Evolutionary conservation across 2,797 vertebrate species (phyloP).

Genomic region (Melanogrammus aeglefinus): DNA sequence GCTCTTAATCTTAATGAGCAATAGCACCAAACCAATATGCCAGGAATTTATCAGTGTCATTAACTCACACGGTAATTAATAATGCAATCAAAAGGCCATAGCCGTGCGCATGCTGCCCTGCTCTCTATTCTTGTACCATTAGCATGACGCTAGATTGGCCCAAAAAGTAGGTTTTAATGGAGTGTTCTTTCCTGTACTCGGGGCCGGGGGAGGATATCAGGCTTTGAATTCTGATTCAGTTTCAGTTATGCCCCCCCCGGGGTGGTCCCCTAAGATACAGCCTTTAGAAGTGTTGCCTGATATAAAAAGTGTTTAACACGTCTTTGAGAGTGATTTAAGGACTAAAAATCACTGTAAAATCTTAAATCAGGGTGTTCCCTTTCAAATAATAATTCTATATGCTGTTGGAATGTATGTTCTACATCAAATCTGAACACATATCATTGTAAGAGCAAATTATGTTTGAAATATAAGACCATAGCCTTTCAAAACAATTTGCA

Average conservation of each 20-base stretch:
- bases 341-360: too few species aligned
- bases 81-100: slow-evolving; percentile 29
- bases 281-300: neutral
- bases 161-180: neutral
- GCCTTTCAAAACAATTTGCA: too few species aligned
- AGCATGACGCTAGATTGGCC: neutral
- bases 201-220: neutral
- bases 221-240: neutral
- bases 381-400: too few species aligned
- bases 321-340: too few species aligned
- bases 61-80: slow-evolving; percentile 20
- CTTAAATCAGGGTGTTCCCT: too few species aligned
- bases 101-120: slow-evolving; percentile 8
- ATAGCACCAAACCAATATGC: slow-evolving; percentile 38
- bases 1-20: slow-evolving; percentile 29
- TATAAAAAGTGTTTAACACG: neutral
- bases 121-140: neutral
- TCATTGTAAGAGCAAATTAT: too few species aligned
- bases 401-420: too few species aligned
- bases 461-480: too few species aligned
- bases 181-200: neutral
- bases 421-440: too few species aligned
- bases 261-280: neutral
- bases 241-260: neutral
- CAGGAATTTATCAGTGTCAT: slow-evolving; percentile 32